phyloP scores from a whole-genome alignment of 2,797 vertebrate species.

The Antennarius maculatus region DNA sequence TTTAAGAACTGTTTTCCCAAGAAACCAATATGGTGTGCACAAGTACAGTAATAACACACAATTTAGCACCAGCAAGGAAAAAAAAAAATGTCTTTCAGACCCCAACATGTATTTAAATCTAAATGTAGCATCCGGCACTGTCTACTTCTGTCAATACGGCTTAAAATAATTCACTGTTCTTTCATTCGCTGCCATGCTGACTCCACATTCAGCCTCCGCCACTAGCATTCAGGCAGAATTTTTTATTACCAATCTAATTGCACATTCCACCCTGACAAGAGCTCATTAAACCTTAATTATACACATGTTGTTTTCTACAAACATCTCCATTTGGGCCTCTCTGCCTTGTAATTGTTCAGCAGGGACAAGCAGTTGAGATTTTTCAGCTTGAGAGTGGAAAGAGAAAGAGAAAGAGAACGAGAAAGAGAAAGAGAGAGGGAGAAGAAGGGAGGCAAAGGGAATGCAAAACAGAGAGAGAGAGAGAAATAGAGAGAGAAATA shows the following conservation, averaged over 20 bases:
- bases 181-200: constrained; percentile 73
- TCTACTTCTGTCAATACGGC: constrained; percentile 67
- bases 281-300: constrained; percentile 99
- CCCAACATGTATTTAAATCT: constrained; percentile 76
- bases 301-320: constrained; percentile 99
- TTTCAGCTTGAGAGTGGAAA: constrained; percentile 71
- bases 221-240: constrained; percentile 83
- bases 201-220: constrained; percentile 76
- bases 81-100: constrained; percentile 47
- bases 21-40: constrained; percentile 42
- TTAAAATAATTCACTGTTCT: constrained; percentile 73
- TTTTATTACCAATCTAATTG: constrained; percentile 94
- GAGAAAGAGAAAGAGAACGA: constrained; percentile 28
- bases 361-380: constrained; percentile 84
- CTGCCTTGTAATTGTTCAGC: constrained; percentile 93
- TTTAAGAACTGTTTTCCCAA: constrained; percentile 36
- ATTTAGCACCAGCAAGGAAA: constrained; percentile 34
- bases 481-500: constrained; percentile 21
- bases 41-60: constrained; percentile 64
- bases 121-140: constrained; percentile 66
- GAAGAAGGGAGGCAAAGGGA: constrained; percentile 8
- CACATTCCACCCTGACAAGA: constrained; percentile 99
- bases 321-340: constrained; percentile 99
- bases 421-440: constrained; percentile 20
- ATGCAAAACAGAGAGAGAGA: constrained; percentile 1